Percentiles rank a stretch among this genome's conserved stretches.
These are phyloP conservation scores for Petrolisthes manimaculis DNA, from an alignment of 2,888 invertebrate species.

Conservation along the genomic window DNA sequence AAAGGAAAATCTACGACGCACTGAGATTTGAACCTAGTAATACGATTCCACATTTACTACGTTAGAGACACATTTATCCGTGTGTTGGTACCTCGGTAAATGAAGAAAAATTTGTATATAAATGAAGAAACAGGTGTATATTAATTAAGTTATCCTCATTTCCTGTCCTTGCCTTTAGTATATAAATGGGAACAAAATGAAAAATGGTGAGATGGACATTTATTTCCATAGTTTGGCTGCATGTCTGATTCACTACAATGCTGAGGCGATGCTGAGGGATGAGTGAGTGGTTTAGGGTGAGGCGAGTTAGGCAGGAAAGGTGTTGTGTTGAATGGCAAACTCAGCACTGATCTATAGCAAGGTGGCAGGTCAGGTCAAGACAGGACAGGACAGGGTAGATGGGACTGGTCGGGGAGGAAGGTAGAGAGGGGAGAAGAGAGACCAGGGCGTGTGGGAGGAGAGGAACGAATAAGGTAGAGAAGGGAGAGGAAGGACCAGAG, in stretches of 20 bases:
- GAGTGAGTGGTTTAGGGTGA: background rate
- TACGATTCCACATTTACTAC: too few species aligned
- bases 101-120: too few species aligned
- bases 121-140: too few species aligned
- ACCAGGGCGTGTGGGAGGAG: background rate
- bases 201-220: slow-evolving; percentile 24
- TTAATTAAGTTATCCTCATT: too few species aligned
- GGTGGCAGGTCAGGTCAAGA: background rate
- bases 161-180: too few species aligned
- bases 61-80: too few species aligned
- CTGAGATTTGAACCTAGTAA: too few species aligned
- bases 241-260: slow-evolving; percentile 38
- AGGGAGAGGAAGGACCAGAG: slow-evolving; percentile 5
- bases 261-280: background rate
- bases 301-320: background rate
- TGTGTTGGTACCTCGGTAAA: too few species aligned
- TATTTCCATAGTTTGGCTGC: slow-evolving; percentile 39
- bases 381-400: background rate
- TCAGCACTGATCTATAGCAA: background rate
- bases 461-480: background rate
- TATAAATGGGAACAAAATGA: background rate
- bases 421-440: background rate
- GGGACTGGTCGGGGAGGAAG: background rate
- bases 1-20: too few species aligned
- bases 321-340: background rate